A percentile compares a stretch with the other conserved stretches of the same genome.
Conservation (phyloP, 2,797 vertebrate species). For the Syngnathus acus region DNA sequence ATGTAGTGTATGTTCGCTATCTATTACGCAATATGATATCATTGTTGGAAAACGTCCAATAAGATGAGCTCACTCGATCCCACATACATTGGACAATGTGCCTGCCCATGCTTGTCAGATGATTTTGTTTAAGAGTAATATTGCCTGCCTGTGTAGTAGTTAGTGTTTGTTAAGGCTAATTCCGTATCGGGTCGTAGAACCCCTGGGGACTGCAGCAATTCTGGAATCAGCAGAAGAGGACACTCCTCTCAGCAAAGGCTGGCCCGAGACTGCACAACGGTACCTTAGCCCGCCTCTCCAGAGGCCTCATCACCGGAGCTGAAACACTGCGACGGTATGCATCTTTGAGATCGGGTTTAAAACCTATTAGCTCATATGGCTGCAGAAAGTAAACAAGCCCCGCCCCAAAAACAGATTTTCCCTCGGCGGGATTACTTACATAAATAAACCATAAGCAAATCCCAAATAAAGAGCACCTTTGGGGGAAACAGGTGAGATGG, state of each 20-base stretch:
- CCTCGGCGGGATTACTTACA: constrained; percentile 51
- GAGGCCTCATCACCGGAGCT: constrained; percentile 55
- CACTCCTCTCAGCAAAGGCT: constrained; percentile 15
- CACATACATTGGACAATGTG: background rate
- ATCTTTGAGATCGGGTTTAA: constrained; percentile 58
- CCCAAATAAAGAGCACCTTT: constrained; percentile 53
- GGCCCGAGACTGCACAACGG: constrained; percentile 28
- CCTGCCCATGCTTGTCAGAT: background rate
- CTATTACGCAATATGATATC: background rate
- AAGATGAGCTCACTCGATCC: background rate
- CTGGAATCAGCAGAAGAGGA: constrained; percentile 29
- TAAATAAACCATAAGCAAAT: constrained; percentile 62
- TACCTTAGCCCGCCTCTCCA: constrained; percentile 36
- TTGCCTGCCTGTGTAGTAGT: background rate
- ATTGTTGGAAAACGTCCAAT: too few relatives aligned
- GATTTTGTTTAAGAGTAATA: constrained; percentile 1
- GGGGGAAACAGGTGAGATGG: constrained; percentile 29
- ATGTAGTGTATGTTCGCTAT: background rate
- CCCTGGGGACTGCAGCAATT: constrained; percentile 24
- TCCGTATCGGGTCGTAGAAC: constrained; percentile 35
- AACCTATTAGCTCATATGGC: constrained; percentile 56
- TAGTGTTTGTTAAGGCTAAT: constrained; percentile 16
- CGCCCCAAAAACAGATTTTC: constrained; percentile 39
- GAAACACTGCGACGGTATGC: constrained; percentile 50
- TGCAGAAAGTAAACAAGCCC: constrained; percentile 36